Evolutionary conservation across 2,113 vertebrate species (phyloP).

Genomic region (Lynx canadensis): DNA sequence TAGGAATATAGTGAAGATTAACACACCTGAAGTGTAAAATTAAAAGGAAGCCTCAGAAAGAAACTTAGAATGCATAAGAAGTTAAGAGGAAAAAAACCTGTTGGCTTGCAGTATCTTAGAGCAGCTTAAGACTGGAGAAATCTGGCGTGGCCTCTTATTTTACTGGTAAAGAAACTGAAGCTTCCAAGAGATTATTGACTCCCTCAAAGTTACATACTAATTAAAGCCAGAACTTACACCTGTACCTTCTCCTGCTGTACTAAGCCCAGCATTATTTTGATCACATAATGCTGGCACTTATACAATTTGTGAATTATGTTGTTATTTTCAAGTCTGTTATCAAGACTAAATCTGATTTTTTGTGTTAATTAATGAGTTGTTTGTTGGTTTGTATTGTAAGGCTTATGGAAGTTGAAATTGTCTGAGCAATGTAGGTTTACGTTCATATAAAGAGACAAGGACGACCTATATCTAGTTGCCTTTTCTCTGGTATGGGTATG

Average conservation of each 20-base stretch:
- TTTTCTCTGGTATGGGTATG: neutral
- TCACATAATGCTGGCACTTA: neutral
- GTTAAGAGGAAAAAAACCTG: neutral
- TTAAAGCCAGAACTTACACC: neutral
- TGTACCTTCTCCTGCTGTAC: neutral
- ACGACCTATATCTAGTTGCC: neutral
- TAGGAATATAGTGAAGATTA: neutral
- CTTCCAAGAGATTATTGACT: neutral
- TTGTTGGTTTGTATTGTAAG: constrained; percentile 8
- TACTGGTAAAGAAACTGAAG: neutral
- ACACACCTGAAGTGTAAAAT: neutral
- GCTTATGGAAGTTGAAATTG: neutral
- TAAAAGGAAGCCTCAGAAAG: neutral
- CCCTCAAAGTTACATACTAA: neutral
- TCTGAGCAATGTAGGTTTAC: neutral
- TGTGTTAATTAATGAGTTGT: neutral
- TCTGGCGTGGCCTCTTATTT: neutral
- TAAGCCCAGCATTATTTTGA: neutral
- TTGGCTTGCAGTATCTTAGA: neutral
- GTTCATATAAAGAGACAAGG: neutral
- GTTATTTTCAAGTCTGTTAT: neutral
- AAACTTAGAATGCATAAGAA: neutral
- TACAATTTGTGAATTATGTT: neutral
- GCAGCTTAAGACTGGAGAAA: neutral
- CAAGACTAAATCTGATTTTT: neutral